These are phyloP conservation scores for Acheta domesticus DNA, from an alignment of 2,888 invertebrate species.

Conservation along the genomic window DNA sequence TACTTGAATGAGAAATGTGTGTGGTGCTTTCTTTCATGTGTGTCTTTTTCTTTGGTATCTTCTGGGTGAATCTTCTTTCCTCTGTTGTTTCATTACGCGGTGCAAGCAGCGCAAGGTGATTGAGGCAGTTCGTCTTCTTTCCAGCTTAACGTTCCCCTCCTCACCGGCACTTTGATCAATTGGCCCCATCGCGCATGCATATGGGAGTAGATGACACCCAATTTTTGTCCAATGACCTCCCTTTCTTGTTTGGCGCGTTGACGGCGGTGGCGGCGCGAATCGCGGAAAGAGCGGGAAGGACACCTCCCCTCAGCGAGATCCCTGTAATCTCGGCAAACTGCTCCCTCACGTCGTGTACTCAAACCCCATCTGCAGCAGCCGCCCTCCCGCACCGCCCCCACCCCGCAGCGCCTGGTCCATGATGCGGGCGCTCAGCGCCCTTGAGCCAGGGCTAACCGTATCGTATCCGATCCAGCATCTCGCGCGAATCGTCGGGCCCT, in stretches of 20 bases:
- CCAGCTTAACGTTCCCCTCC: conserved; percentile 18
- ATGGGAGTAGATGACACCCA: conserved; percentile 9
- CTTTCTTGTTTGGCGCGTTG: not conserved
- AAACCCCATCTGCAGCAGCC: conserved; percentile 1
- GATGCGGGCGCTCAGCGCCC: conserved; percentile 1
- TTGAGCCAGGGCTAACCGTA: conserved; percentile 18
- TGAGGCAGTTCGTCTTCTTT: not conserved
- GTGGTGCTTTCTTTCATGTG: no score
- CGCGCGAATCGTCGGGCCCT: not conserved
- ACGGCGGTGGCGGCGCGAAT: not conserved
- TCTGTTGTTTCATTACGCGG: no score
- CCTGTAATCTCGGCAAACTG: conserved; percentile 18
- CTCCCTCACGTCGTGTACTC: conserved; percentile 7
- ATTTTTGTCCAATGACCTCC: not conserved
- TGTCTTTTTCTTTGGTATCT: no score
- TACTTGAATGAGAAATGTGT: no score
- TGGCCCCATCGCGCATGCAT: not conserved
- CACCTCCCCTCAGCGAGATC: not conserved
- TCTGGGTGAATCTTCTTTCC: not conserved
- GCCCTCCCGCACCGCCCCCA: not conserved
- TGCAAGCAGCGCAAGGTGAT: no score
- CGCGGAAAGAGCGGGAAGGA: no score
- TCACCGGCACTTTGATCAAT: conserved; percentile 2
- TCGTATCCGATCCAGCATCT: conserved; percentile 18
- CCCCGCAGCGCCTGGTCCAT: not conserved